A percentile compares a stretch with the other conserved stretches of the same genome.
phyloP scores from a whole-genome alignment of 2,888 invertebrate genomes.

The Mystacides longicornis region DNA sequence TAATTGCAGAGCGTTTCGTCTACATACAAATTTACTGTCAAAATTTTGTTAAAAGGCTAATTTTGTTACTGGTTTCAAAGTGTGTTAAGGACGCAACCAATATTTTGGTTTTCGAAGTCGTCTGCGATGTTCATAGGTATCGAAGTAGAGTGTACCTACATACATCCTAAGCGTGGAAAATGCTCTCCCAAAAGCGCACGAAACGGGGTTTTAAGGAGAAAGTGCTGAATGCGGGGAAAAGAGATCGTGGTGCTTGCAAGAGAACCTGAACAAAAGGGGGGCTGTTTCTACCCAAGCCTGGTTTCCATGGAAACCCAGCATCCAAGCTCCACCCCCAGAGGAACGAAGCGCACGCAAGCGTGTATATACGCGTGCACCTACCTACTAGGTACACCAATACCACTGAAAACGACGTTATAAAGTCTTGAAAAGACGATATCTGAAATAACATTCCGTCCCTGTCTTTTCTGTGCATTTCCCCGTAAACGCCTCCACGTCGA shows the following conservation, averaged over 20 bases:
- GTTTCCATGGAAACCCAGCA: constrained; percentile 57
- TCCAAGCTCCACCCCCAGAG: constrained; percentile 53
- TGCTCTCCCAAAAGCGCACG: not conserved
- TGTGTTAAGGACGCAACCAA: too few species aligned
- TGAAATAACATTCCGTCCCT: not conserved
- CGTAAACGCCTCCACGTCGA: not conserved
- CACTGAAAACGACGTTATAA: too few species aligned
- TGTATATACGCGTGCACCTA: not conserved
- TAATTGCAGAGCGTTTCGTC: too few species aligned
- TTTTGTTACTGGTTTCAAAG: too few species aligned
- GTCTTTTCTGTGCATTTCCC: not conserved
- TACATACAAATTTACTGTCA: too few species aligned
- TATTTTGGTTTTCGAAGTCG: too few species aligned
- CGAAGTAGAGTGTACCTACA: too few species aligned
- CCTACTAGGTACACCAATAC: too few species aligned
- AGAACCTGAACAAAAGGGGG: constrained; percentile 33
- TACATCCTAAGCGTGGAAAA: too few species aligned
- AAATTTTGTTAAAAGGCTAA: too few species aligned
- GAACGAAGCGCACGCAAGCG: constrained; percentile 31
- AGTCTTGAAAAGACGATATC: too few species aligned
- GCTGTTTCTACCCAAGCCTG: constrained; percentile 32
- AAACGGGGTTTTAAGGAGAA: constrained; percentile 25
- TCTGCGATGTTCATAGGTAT: too few species aligned
- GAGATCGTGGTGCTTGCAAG: constrained; percentile 21
- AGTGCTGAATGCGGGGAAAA: constrained; percentile 19